Evolutionary conservation across 2,113 vertebrate genomes (phyloP).

Genomic region (Phocoena sinus): DNA sequence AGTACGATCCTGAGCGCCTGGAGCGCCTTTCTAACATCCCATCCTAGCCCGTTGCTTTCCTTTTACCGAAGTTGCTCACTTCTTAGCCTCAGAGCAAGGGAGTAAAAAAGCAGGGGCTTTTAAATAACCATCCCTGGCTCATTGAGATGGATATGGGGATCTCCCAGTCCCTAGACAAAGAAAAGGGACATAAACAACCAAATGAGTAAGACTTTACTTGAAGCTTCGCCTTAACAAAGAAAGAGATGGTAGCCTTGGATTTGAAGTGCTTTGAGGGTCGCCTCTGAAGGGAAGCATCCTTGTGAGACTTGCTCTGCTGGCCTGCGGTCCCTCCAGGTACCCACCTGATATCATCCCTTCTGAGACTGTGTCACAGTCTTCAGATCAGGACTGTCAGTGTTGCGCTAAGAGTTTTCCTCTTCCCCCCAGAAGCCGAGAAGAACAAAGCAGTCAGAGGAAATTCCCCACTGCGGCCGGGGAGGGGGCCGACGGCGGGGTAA

Average conservation of each 20-base stretch:
- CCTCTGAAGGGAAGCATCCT: neutral
- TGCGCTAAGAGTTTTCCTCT: neutral
- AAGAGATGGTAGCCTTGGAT: neutral
- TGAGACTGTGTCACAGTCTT: neutral
- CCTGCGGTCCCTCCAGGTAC: neutral
- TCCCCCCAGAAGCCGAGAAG: neutral
- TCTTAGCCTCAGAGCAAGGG: neutral
- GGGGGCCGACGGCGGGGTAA: neutral
- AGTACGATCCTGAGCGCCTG: no score
- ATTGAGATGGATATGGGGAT: neutral
- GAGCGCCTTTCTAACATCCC: neutral
- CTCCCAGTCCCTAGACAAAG: neutral
- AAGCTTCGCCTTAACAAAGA: neutral
- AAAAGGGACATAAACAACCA: neutral
- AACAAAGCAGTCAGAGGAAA: conserved; percentile 21
- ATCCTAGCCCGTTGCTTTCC: neutral
- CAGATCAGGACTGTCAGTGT: neutral
- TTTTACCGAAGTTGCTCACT: neutral
- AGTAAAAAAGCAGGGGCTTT: neutral
- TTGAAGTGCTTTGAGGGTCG: neutral
- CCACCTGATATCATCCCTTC: neutral
- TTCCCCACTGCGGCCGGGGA: neutral
- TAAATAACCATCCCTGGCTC: neutral
- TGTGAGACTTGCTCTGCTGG: neutral
- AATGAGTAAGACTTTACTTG: neutral